A percentile compares a stretch with the other conserved stretches of the same genome.
phyloP scores from a whole-genome alignment of 2,113 vertebrate species.

The Apodemus speciosus region DNA sequence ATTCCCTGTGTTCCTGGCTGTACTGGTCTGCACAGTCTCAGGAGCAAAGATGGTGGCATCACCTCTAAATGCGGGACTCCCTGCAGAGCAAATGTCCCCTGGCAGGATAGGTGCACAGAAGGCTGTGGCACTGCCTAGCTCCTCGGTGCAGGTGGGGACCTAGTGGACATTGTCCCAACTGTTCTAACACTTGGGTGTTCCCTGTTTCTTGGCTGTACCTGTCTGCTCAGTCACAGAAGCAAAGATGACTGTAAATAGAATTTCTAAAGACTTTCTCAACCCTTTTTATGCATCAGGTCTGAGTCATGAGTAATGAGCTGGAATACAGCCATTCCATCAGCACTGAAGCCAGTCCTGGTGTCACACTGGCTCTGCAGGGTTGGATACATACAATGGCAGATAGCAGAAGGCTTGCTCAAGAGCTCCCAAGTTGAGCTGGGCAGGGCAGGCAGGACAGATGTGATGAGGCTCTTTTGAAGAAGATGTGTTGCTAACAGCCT shows the following conservation, averaged over 20 bases:
- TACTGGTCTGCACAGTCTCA: too few species aligned
- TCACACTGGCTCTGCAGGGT: background rate
- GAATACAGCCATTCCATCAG: constrained; percentile 23
- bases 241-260: background rate
- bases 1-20: too few species aligned
- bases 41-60: too few species aligned
- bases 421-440: background rate
- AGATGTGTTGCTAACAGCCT: background rate
- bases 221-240: too few species aligned
- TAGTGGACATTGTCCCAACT: too few species aligned
- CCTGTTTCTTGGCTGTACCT: too few species aligned
- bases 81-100: too few species aligned
- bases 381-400: constrained; percentile 19
- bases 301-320: constrained; percentile 30
- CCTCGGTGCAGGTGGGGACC: too few species aligned
- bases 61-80: too few species aligned
- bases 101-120: too few species aligned
- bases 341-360: constrained; percentile 10
- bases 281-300: constrained; percentile 34
- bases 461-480: background rate
- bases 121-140: too few species aligned
- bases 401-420: constrained; percentile 13
- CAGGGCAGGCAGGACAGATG: constrained; percentile 10
- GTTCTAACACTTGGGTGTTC: too few species aligned
- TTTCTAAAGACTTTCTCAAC: constrained; percentile 60